Percentiles rank a stretch among this genome's conserved stretches.
Evolutionary conservation across 2,797 vertebrate genomes (phyloP).

Genomic region (Parotocinclus haroldoi): DNA sequence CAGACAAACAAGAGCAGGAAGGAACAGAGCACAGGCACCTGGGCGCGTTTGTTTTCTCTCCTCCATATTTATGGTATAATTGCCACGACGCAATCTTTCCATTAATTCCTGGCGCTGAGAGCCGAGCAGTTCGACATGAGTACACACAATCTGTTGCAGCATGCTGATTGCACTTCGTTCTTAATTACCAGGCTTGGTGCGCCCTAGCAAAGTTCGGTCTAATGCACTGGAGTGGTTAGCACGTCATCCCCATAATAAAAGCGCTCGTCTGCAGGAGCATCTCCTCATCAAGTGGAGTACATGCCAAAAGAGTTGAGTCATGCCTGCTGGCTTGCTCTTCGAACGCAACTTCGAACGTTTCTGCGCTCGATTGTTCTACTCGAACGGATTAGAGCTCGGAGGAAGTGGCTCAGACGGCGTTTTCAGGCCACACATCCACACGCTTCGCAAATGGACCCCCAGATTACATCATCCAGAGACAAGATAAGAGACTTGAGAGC

Average conservation of each 20-base stretch:
- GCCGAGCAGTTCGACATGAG: slow-evolving; percentile 43
- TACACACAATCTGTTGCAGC: slow-evolving; percentile 44
- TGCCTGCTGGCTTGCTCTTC: not conserved
- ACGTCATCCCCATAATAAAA: slow-evolving; percentile 14
- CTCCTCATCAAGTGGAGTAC: too few relatives aligned
- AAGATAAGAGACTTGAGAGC: too few relatives aligned
- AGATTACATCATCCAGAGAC: too few relatives aligned
- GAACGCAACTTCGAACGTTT: too few relatives aligned
- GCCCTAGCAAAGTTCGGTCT: slow-evolving; percentile 44
- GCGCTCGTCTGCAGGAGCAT: not conserved
- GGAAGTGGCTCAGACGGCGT: too few relatives aligned
- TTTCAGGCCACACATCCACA: too few relatives aligned
- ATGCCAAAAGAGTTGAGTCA: not conserved
- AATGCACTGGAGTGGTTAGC: slow-evolving; percentile 35
- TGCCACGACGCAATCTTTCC: slow-evolving; percentile 52
- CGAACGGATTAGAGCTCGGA: too few relatives aligned
- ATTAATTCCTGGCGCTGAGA: slow-evolving; percentile 54
- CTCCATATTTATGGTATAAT: slow-evolving; percentile 45
- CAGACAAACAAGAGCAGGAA: slow-evolving; percentile 40
- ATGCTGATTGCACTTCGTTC: slow-evolving; percentile 50
- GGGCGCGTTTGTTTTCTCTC: slow-evolving; percentile 51
- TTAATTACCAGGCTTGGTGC: slow-evolving; percentile 45
- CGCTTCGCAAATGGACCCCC: too few relatives aligned
- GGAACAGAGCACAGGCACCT: slow-evolving; percentile 33
- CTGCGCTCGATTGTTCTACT: too few relatives aligned